These are phyloP conservation scores for Orussus abietinus DNA, from an alignment of 1,140 invertebrate species.

Conservation along the genomic window DNA sequence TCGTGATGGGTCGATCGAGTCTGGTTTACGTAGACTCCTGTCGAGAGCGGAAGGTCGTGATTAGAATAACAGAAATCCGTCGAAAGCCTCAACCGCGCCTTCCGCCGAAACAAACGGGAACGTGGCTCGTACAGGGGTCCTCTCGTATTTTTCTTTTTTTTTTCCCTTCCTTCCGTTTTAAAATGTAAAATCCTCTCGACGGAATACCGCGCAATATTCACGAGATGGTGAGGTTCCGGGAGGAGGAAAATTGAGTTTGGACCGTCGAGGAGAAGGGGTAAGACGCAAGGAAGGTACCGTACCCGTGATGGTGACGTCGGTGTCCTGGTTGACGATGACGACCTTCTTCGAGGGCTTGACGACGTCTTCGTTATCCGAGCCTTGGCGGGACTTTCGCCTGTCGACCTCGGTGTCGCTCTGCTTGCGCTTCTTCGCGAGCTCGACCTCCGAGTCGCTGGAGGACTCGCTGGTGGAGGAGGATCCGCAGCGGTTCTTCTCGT, in stretches of 20 bases:
- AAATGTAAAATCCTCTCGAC: no score
- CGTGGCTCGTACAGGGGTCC: no score
- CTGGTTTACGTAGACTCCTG: constrained; percentile 72
- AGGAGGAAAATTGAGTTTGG: no score
- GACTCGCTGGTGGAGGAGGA: constrained; percentile 55
- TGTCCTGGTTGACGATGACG: constrained; percentile 75
- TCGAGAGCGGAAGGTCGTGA: no score
- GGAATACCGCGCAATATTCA: no score
- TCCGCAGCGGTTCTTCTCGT: constrained; percentile 64
- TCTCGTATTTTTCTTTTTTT: no score
- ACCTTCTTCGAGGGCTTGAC: constrained; percentile 55
- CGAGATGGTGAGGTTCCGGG: no score
- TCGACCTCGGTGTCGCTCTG: constrained; percentile 56
- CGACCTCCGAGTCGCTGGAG: constrained; percentile 52
- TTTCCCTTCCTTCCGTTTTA: no score
- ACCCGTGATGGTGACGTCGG: constrained; percentile 78
- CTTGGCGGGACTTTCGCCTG: constrained; percentile 57
- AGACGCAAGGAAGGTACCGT: no score
- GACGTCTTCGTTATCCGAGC: constrained; percentile 42
- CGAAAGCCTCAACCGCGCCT: no score
- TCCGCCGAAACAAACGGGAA: no score
- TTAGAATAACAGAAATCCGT: background rate
- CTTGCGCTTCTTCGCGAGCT: constrained; percentile 54
- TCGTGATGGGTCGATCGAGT: constrained; percentile 72
- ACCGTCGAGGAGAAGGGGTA: no score